phyloP scores from a whole-genome alignment of 1,140 invertebrate species.

The Rhynchophorus ferrugineus region DNA sequence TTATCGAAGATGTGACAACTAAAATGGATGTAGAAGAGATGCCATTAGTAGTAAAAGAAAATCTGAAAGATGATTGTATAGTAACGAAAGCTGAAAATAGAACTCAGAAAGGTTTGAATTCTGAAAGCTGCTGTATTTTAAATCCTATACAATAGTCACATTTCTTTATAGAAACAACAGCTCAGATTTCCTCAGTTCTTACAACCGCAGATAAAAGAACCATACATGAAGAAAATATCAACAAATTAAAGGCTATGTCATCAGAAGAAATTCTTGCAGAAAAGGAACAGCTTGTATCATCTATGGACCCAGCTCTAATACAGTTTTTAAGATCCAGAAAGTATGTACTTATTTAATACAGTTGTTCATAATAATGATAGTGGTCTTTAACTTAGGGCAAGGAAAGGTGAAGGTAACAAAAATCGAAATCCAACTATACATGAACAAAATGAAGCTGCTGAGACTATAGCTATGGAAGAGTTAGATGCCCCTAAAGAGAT shows the following conservation, averaged over 20 bases:
- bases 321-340: constrained; percentile 55
- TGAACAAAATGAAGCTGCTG: constrained; percentile 32
- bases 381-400: constrained; percentile 47
- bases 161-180: background rate
- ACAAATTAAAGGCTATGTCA: constrained; percentile 49
- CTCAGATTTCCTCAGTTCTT: constrained; percentile 38
- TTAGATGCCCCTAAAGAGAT: constrained; percentile 43
- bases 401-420: constrained; percentile 25
- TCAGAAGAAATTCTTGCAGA: constrained; percentile 69
- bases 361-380: background rate
- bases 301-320: constrained; percentile 58
- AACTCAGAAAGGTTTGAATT: too few species aligned
- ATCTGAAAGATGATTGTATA: constrained; percentile 1
- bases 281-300: constrained; percentile 56
- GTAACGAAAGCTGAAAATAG: too few species aligned
- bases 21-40: constrained; percentile 16
- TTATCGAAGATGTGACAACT: constrained; percentile 4
- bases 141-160: too few species aligned
- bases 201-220: constrained; percentile 46
- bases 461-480: constrained; percentile 30
- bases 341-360: background rate
- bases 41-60: constrained; percentile 6
- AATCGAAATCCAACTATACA: constrained; percentile 33
- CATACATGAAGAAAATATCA: constrained; percentile 70
- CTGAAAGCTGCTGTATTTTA: too few species aligned